phyloP scores from a whole-genome alignment of 2,113 vertebrate genomes.

The Silurus asotus region DNA sequence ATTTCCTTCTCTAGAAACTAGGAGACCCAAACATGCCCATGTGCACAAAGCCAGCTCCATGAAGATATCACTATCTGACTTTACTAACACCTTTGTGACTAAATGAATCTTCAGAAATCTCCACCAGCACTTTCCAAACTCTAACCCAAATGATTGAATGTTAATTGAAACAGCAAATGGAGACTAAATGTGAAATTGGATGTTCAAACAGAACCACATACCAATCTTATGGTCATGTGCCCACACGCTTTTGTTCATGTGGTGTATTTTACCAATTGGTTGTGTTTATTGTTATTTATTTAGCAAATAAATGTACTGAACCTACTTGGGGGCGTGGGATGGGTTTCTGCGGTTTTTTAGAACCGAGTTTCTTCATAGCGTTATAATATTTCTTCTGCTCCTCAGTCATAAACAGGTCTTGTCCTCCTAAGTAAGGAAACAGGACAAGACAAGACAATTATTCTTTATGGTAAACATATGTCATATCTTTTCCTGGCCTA shows the following conservation, averaged over 20 bases:
- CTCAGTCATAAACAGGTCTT: conserved; percentile 95
- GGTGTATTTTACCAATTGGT: not conserved
- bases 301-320: not conserved
- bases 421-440: conserved; percentile 87
- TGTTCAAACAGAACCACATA: not conserved
- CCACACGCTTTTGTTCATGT: too few species aligned
- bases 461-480: conserved; percentile 15
- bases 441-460: conserved; percentile 44
- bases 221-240: too few species aligned
- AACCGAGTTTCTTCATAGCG: conserved; percentile 94
- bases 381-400: conserved; percentile 99
- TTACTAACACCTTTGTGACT: too few species aligned
- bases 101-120: too few species aligned
- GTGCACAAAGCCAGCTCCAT: too few species aligned
- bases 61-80: too few species aligned
- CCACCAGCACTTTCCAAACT: too few species aligned
- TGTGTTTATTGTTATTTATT: not conserved
- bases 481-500: not conserved
- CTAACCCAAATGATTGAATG: too few species aligned
- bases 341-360: conserved; percentile 93
- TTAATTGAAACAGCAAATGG: too few species aligned
- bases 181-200: too few species aligned
- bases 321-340: conserved; percentile 87
- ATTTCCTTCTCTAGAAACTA: too few species aligned
- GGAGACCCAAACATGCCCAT: too few species aligned